Evolutionary conservation across 2,888 invertebrate species (phyloP), one percentile per base, ranked within the genome.

Genomic region (Sphecodes monilicornis): DNA sequence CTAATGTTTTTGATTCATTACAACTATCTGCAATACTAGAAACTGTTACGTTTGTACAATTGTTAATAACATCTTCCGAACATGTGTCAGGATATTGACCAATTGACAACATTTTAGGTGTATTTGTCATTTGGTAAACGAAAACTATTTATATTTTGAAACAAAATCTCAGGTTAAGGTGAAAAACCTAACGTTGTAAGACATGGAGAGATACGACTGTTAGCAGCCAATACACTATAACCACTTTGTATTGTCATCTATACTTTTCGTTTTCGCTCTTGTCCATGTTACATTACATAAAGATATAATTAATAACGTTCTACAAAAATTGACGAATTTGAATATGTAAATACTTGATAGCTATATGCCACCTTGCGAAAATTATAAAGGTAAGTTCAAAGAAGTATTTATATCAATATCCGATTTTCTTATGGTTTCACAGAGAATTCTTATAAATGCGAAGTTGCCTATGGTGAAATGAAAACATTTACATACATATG

Each of bases 121-220:
- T 81, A 77, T 77, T 81, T 80, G 85, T 85, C 83, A 85, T 87
- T 79, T 43, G 36, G 57, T 70, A 22, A 71, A 69, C 54, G n/a
- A 11, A 54, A 84, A 74, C 3, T 11, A 71, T 70, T 77, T n/a
- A n/a, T n/a, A 78, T 46, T 75, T 76, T 76, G 16, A 60, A n/a
- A 66, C 22, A 64, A 26, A 66, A 50, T 78, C 29, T 43, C 26
- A 87, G 80, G 80, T 86, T 84, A 79, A 57, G 57, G 32, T 68
- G 36, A 18, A 73, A 3, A 76, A 73, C 46, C 36, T 29, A 68
- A 26, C 57, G 41, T 69, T 43, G 26, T 69, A 68, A 83, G 26
- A 6, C 74, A 18, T 32, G 54, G 72, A 32, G 16, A 43, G 43
- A 11, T 43, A 70, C 46, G 64, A 41, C 57, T 39, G 64, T 18